phyloP scores from a whole-genome alignment of 2,888 invertebrate species.

The Caenorhabditis sp. region DNA sequence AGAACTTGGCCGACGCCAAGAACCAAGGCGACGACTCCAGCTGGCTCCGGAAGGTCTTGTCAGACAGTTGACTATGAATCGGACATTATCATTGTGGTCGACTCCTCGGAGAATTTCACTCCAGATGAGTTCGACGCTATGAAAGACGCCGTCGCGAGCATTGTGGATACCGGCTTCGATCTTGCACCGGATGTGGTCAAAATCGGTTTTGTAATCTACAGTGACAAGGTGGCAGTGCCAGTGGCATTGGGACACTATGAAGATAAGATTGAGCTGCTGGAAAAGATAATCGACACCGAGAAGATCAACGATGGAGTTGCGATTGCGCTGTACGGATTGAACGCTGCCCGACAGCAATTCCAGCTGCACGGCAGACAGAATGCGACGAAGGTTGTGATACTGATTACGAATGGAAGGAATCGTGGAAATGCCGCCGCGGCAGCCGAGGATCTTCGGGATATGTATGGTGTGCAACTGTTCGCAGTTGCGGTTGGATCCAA shows the following conservation, averaged over 20 bases:
- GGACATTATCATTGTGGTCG: constrained; percentile 80
- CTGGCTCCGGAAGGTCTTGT: constrained; percentile 42
- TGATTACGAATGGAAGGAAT: constrained; percentile 81
- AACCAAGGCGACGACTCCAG: constrained; percentile 57
- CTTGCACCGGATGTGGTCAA: constrained; percentile 80
- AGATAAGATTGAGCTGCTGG: constrained; percentile 80
- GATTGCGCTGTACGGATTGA: constrained; percentile 80
- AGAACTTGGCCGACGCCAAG: constrained; percentile 66
- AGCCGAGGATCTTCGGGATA: constrained; percentile 79
- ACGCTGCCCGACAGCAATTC: constrained; percentile 82
- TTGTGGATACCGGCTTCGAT: constrained; percentile 81
- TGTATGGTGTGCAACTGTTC: constrained; percentile 78
- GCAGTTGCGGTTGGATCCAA: constrained; percentile 78
- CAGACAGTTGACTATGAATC: constrained; percentile 64
- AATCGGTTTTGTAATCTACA: constrained; percentile 81
- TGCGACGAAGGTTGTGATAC: constrained; percentile 77
- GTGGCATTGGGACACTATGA: constrained; percentile 82
- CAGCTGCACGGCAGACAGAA: constrained; percentile 79
- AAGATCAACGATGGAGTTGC: constrained; percentile 76
- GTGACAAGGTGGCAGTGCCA: constrained; percentile 81
- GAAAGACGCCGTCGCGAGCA: constrained; percentile 79
- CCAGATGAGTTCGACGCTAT: constrained; percentile 75
- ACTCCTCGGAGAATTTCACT: constrained; percentile 80
- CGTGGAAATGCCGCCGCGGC: constrained; percentile 80
- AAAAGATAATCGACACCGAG: constrained; percentile 78